Evolutionary conservation across 2,888 invertebrate species (phyloP).

Genomic region (Apodemia zela): DNA sequence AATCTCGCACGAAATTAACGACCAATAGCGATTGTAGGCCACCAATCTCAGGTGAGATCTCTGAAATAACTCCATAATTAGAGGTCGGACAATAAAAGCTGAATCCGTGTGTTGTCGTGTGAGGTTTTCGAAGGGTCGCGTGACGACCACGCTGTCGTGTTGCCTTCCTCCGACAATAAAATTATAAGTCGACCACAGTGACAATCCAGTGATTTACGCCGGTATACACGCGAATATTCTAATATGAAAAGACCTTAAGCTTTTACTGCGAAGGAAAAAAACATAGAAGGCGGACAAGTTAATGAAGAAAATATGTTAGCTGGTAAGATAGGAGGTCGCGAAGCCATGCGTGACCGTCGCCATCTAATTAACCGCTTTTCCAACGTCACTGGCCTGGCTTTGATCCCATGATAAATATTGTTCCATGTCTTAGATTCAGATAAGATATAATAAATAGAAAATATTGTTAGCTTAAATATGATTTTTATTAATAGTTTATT

Average conservation of each 20-base stretch:
- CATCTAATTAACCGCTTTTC: constrained; percentile 43
- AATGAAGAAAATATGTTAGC: constrained; percentile 69
- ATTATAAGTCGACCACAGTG: constrained; percentile 78
- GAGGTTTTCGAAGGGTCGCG: constrained; percentile 51
- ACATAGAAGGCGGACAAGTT: constrained; percentile 67
- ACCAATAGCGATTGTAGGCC: constrained; percentile 62
- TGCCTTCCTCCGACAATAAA: constrained; percentile 76
- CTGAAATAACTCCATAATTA: constrained; percentile 64
- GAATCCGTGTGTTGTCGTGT: constrained; percentile 56
- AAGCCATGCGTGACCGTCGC: constrained; percentile 54
- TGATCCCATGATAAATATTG: constrained; percentile 37
- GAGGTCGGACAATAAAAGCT: constrained; percentile 68
- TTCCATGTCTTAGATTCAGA: constrained; percentile 32
- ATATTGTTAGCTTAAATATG: constrained; percentile 31
- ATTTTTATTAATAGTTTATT: constrained; percentile 26
- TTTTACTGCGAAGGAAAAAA: constrained; percentile 57
- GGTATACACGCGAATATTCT: constrained; percentile 76
- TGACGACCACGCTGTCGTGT: constrained; percentile 65
- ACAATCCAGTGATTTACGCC: constrained; percentile 79
- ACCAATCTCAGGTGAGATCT: constrained; percentile 68
- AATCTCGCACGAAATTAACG: constrained; percentile 69
- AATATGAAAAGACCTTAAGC: constrained; percentile 65
- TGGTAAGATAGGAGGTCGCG: constrained; percentile 50
- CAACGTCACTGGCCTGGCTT: constrained; percentile 28
- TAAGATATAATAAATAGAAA: constrained; percentile 36